Evolutionary conservation across 2,113 vertebrate species (phyloP).

Genomic region (Myocastor coypus): DNA sequence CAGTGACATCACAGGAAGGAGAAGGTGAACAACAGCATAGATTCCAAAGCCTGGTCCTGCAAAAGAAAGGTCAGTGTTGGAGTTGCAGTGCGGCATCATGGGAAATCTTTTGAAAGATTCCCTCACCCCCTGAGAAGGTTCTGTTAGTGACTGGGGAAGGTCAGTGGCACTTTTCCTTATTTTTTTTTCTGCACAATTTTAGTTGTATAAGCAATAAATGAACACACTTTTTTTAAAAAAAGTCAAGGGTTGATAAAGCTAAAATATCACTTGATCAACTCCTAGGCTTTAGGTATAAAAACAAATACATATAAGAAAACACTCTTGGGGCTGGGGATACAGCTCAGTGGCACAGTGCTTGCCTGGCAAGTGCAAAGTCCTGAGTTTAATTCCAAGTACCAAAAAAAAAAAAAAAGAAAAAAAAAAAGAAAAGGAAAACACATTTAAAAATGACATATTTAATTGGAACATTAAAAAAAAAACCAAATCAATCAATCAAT

Average conservation of each 20-base stretch:
- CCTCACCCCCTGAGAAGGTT: neutral
- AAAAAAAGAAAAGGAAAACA: no score
- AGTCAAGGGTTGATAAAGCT: neutral
- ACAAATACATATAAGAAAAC: neutral
- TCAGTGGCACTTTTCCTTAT: neutral
- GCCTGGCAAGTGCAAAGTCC: no score
- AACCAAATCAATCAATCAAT: neutral
- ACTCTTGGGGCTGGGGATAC: neutral
- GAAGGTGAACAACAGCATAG: constrained; percentile 96
- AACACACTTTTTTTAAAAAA: neutral
- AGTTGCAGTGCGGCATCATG: neutral
- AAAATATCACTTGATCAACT: constrained; percentile 3
- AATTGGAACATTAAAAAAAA: neutral
- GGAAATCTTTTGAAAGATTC: neutral
- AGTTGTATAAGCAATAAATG: neutral
- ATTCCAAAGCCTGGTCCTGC: constrained; percentile 98
- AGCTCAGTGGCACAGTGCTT: no score
- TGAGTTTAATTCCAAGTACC: no score
- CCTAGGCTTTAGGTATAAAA: neutral
- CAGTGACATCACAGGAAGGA: constrained; percentile 97
- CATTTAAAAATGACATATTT: constrained; percentile 15
- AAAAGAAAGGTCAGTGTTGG: constrained; percentile 21
- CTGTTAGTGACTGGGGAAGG: neutral
- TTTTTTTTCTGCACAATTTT: neutral
- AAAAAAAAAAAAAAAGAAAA: no score